These are phyloP conservation scores for Melanotaenia boesemani DNA, from an alignment of 2,797 vertebrate genomes.

Conservation along the genomic window DNA sequence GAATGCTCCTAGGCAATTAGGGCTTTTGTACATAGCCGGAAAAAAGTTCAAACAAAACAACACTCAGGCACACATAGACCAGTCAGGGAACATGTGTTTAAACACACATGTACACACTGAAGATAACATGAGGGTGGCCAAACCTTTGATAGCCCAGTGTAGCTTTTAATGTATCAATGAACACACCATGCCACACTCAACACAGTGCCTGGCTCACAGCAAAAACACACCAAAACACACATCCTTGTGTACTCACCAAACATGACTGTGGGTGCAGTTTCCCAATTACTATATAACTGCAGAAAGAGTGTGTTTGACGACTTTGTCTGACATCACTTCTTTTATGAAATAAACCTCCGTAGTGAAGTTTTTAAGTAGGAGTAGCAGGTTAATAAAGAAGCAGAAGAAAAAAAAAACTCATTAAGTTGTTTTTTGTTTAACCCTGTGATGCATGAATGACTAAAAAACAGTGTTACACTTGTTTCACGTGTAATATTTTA, in stretches of 20 bases:
- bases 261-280: constrained; percentile 18
- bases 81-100: not conserved
- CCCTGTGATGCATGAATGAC: too few species aligned
- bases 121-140: constrained; percentile 43
- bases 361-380: not conserved
- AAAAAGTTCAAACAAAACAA: constrained; percentile 36
- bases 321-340: constrained; percentile 16
- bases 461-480: too few species aligned
- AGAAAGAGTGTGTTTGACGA: constrained; percentile 16
- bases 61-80: not conserved
- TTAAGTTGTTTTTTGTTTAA: not conserved
- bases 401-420: not conserved
- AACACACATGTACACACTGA: constrained; percentile 32
- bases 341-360: constrained; percentile 6
- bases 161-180: constrained; percentile 56
- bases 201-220: constrained; percentile 28
- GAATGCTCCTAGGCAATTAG: constrained; percentile 57
- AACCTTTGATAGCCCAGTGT: constrained; percentile 61
- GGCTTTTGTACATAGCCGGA: constrained; percentile 38
- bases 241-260: constrained; percentile 28
- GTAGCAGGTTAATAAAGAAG: not conserved
- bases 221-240: constrained; percentile 37
- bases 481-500: too few species aligned
- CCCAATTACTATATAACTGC: constrained; percentile 5
- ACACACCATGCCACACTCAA: constrained; percentile 44